Evolutionary conservation across 2,888 invertebrate species (phyloP), one percentile per base, ranked within the genome.

Genomic region (Meandrusa payeni): DNA sequence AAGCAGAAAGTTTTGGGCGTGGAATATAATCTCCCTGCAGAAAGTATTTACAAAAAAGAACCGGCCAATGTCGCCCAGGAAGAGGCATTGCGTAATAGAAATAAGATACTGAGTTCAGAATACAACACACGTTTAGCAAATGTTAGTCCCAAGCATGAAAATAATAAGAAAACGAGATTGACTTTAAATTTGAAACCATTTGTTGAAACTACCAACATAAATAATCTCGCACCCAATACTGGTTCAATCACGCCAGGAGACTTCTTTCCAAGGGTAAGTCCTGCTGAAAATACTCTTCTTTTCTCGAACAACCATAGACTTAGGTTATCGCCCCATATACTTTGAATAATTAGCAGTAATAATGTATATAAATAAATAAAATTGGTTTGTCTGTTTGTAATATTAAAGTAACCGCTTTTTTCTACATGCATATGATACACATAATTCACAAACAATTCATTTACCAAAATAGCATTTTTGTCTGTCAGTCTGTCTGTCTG

Each of bases 1-100:
- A 91, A 90, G 64, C 59, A 90, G 10, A 91, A 88, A 67, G 83
- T 93, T 1, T 64, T 93, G 41, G 86, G 89, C 2, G 88, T 91
- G 0, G 92, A 93, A 62, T 92, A 89, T 50, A 90, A 89, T 38
- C 65, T 89, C 1, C 80, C 85, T 2, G 24, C 60, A 0, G 65
- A 67, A 48, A 43, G 46, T 6, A 5, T 50, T 6, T 29, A 43
- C 11, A 64, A 58, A 39, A 75, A 64, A 10, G 74, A 75, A 32
- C 75, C 76, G 1, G 64, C 64, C 0, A 87, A 81, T 51, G 48
- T 68, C 1, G 82, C 83, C 1, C 80, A 80, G 40, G 79, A 78
- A 51, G 78, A 85, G 51, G 89, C 86, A 2, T 31, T 74, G 12
- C 64, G 65, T 1, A 83, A 82, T 52, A 86, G 51, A 50, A 61